Percentiles rank a stretch among this genome's conserved stretches.
Conservation (phyloP, 2,797 vertebrate genomes). For the Alosa sapidissima region DNA sequence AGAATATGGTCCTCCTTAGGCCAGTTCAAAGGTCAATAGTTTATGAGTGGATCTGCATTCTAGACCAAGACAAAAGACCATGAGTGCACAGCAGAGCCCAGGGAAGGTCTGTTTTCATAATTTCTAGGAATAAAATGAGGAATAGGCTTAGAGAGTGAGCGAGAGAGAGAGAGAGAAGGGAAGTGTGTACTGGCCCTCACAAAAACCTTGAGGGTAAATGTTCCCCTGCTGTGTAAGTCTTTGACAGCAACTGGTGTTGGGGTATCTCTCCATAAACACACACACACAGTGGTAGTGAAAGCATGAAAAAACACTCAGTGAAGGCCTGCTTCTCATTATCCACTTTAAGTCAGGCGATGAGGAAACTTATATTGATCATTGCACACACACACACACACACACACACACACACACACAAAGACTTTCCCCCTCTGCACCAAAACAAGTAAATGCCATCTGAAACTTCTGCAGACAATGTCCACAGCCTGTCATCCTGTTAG, state of each 20-base stretch:
- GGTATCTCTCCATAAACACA: not conserved
- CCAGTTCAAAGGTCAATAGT: not conserved
- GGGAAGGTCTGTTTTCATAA: not conserved
- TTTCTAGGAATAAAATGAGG: not conserved
- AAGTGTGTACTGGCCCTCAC: not conserved
- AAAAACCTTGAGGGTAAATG: not conserved
- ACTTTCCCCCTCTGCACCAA: not conserved
- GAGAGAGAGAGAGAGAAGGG: not conserved
- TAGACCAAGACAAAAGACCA: not conserved
- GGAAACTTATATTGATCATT: not conserved
- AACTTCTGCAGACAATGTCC: not conserved
- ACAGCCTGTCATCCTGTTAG: not conserved
- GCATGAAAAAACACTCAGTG: not conserved
- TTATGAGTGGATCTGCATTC: not conserved
- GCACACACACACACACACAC: not conserved
- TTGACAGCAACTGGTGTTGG: not conserved
- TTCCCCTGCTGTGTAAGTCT: constrained; percentile 1
- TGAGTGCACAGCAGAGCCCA: not conserved
- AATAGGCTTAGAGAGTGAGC: not conserved
- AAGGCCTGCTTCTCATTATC: constrained; percentile 23
- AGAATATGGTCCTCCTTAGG: not conserved
- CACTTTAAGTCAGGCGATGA: constrained; percentile 17
- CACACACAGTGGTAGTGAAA: not conserved
- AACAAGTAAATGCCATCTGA: not conserved
- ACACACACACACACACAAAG: not conserved